phyloP scores from a whole-genome alignment of 2,888 invertebrate species.

The Caenorhabditis uteleia region DNA sequence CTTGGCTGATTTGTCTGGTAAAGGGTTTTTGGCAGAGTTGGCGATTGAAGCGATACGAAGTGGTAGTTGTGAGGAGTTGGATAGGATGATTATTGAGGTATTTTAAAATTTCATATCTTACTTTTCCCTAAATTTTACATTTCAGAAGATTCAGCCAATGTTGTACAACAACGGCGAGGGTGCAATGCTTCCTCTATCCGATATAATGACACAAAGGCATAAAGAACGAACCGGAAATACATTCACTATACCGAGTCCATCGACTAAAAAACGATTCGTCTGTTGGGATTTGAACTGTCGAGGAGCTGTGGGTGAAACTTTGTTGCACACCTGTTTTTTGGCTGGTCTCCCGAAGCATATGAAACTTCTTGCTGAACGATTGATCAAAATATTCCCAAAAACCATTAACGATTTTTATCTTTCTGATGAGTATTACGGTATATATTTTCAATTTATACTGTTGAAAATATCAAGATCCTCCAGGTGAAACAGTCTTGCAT shows the following conservation, averaged over 20 bases:
- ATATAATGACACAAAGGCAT: slow-evolving; percentile 57
- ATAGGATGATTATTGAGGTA: slow-evolving; percentile 53
- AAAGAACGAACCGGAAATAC: slow-evolving; percentile 58
- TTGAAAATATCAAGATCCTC: neutral
- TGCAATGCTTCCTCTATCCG: slow-evolving; percentile 53
- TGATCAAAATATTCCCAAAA: slow-evolving; percentile 90
- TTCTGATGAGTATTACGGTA: slow-evolving; percentile 65
- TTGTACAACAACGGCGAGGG: slow-evolving; percentile 63
- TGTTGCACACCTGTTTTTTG: slow-evolving; percentile 82
- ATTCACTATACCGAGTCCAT: slow-evolving; percentile 25
- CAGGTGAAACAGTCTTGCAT: slow-evolving; percentile 76
- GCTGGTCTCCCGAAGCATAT: slow-evolving; percentile 61
- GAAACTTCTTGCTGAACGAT: slow-evolving; percentile 83
- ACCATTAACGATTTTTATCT: slow-evolving; percentile 77
- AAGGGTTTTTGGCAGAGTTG: slow-evolving; percentile 55
- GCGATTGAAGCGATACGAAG: slow-evolving; percentile 55
- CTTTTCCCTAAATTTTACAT: neutral
- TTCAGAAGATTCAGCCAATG: slow-evolving; percentile 61
- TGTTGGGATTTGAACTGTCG: slow-evolving; percentile 61
- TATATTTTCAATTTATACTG: neutral
- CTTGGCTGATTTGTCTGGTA: slow-evolving; percentile 58
- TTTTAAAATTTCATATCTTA: slow-evolving; percentile 4
- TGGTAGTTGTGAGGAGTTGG: slow-evolving; percentile 48
- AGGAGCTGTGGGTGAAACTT: slow-evolving; percentile 94
- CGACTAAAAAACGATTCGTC: slow-evolving; percentile 53